phyloP scores from a whole-genome alignment of 2,113 vertebrate species.

The Psophia crepitans region DNA sequence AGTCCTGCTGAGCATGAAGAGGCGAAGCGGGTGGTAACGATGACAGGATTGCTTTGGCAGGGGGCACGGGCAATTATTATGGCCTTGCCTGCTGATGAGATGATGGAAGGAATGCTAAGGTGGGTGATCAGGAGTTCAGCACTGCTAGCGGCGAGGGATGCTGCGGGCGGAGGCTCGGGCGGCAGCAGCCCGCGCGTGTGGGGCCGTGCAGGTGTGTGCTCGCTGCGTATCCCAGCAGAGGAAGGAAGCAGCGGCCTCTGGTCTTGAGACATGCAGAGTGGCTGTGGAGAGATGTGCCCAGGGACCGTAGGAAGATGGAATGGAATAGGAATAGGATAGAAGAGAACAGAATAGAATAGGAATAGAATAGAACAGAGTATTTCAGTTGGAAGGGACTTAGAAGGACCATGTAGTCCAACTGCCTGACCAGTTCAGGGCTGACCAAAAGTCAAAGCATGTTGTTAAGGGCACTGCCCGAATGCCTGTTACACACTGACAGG shows the following conservation, averaged over 20 bases:
- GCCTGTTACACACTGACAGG: background rate
- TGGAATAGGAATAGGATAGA: too few relatives aligned
- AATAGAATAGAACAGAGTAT: background rate
- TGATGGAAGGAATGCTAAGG: background rate
- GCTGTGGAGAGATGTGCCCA: background rate
- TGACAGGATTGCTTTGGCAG: background rate
- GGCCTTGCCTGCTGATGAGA: background rate
- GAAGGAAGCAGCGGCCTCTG: background rate
- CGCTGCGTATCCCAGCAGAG: background rate
- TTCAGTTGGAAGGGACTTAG: background rate
- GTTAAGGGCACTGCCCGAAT: background rate
- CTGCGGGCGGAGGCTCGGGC: fast-evolving
- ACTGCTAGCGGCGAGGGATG: too few relatives aligned
- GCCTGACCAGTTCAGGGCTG: background rate
- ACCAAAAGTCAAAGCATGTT: background rate
- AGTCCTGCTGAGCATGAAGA: background rate
- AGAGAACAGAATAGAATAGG: too few relatives aligned
- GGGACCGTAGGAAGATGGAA: background rate
- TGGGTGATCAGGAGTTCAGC: background rate
- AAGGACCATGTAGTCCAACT: background rate
- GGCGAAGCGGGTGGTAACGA: fast-evolving
- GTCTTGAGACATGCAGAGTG: too few relatives aligned
- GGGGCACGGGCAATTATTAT: background rate
- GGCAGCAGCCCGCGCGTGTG: background rate
- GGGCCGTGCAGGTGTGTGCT: background rate